Base-by-base conservation (phyloP, 2,797 vertebrate genomes). In the Cichlasoma orientale region DNA sequence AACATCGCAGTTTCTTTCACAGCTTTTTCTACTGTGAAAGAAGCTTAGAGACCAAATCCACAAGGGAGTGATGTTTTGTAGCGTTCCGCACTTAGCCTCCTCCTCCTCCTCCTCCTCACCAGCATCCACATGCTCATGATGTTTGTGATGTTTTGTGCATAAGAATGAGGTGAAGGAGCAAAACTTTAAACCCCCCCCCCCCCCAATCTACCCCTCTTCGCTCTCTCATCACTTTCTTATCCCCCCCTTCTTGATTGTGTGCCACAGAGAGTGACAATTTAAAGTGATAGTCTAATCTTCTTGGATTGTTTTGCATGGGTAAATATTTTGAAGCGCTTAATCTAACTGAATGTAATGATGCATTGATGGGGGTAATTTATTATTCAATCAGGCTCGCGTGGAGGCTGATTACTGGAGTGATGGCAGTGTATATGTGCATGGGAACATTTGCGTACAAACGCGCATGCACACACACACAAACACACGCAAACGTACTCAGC, bases 281-380 rank as follows among this genome's bases (percentile, higher is more conserved):
- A 90, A 94, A 95, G 92, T 83, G 88, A 94, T 94, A 91, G 92
- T 93, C 89, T 94, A 92, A 95, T 95, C 92, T 94, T 88, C 91
- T 85, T 83, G 89, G 89, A 95, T 95, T 95, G 94, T 95, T 95
- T 95, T 95, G 95, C 94, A 95, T 93, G 94, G 92, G 92, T 95
- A 95, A 96, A 96, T 95, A 96, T 95, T 96, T 95, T 92, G 91
- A 93, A 90, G 84, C 82, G 85, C 90, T 93, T 95, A 94, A 95
- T 96, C 92, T 93, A 92, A 94, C 90, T 86, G 86, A 89, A 93
- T 93, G 92, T 95, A 95, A 95, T 95, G 93, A 95, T 94, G 92
- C 91, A 91, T 93, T 95, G 94, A 95, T 95, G 93, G 92, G 92
- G 91, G 87, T 95, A 92, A 94, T 96, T 95, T 95, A 95, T 95